These are phyloP conservation scores for Lophotis ruficrista DNA, from an alignment of 2,113 vertebrate genomes.

Conservation along the genomic window DNA sequence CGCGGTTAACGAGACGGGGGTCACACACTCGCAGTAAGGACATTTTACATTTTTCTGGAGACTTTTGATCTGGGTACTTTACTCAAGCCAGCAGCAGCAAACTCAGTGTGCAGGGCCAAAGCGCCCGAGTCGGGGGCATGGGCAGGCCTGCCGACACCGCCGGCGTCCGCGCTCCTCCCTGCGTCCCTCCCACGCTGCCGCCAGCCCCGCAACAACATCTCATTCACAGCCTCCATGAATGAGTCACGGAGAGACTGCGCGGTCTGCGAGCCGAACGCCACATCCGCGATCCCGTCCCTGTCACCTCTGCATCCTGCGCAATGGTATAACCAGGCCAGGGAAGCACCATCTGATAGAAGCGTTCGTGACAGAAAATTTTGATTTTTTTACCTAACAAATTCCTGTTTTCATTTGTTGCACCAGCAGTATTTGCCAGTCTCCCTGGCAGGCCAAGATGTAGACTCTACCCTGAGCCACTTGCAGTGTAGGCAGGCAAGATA, in stretches of 20 bases:
- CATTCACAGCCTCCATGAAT: not conserved
- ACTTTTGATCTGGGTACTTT: not conserved
- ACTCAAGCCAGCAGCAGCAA: not conserved
- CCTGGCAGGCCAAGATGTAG: not conserved
- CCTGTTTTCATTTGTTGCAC: not conserved
- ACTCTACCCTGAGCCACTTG: not conserved
- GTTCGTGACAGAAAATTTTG: rapidly evolving
- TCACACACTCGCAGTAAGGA: not conserved
- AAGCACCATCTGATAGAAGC: rapidly evolving
- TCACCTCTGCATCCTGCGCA: not conserved
- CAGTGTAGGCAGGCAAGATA: not conserved
- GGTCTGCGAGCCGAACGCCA: not conserved
- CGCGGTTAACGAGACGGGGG: not conserved
- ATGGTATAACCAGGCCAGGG: not conserved
- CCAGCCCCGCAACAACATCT: not conserved
- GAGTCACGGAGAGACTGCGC: rapidly evolving
- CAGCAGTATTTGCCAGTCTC: not conserved
- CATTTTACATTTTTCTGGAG: not conserved
- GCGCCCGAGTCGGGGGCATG: rapidly evolving
- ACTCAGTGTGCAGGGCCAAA: no score
- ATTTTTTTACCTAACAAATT: not conserved
- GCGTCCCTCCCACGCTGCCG: rapidly evolving
- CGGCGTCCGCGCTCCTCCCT: rapidly evolving
- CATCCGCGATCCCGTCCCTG: rapidly evolving
- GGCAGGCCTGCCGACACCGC: not conserved